phyloP scores from a whole-genome alignment of 2,888 invertebrate genomes.

The Diachrysia chrysitis region DNA sequence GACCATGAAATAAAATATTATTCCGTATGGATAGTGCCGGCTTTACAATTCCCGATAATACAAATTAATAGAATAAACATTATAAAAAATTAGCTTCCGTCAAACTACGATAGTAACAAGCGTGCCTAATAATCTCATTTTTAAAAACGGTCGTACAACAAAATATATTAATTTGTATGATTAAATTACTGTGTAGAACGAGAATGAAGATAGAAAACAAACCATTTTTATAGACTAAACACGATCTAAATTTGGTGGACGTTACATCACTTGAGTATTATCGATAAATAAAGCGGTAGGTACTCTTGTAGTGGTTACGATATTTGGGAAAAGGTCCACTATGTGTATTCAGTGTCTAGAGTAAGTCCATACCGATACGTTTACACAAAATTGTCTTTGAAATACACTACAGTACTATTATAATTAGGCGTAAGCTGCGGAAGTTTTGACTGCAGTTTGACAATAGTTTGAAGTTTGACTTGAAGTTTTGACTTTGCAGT shows the following conservation, averaged over 20 bases:
- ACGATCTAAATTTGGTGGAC: constrained; percentile 56
- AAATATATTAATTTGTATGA: constrained; percentile 11
- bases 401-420: neutral
- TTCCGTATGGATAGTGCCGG: too few species aligned
- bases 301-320: neutral
- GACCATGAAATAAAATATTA: too few species aligned
- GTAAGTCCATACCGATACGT: neutral
- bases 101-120: too few species aligned
- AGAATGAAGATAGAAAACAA: constrained; percentile 53
- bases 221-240: constrained; percentile 59
- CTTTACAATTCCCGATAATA: too few species aligned
- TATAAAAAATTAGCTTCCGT: too few species aligned
- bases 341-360: neutral
- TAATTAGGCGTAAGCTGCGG: too few species aligned
- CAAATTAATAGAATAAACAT: too few species aligned
- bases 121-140: too few species aligned
- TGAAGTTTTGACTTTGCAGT: too few species aligned
- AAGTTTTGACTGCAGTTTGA: too few species aligned
- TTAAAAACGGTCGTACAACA: neutral
- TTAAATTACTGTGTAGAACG: constrained; percentile 30
- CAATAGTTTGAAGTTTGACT: too few species aligned
- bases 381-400: neutral
- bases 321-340: neutral
- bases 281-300: constrained; percentile 1
- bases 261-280: constrained; percentile 49